These are phyloP conservation scores for Mastigias papua DNA, from an alignment of 30 jellyfish, hydroid and myxozoan genomes.

Conservation along the genomic window DNA sequence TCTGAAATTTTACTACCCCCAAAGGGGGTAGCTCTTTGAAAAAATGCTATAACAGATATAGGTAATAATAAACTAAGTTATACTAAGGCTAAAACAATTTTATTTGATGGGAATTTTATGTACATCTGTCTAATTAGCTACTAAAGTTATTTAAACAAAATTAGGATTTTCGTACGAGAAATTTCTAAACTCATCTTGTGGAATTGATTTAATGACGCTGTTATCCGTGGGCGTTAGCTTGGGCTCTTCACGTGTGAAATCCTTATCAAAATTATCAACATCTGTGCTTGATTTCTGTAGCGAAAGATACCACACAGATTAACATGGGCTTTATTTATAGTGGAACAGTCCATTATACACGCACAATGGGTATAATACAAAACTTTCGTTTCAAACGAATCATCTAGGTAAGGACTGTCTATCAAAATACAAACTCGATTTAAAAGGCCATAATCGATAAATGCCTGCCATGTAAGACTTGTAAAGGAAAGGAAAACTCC, in stretches of 20 bases:
- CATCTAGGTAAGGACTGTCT: too few relatives aligned
- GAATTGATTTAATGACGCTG: slow-evolving; percentile 74
- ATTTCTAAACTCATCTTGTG: slow-evolving; percentile 92
- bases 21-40: not conserved
- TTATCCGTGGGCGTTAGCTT: slow-evolving; percentile 92
- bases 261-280: slow-evolving; percentile 98
- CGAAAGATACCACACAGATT: not conserved
- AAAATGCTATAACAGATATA: not conserved
- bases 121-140: slow-evolving; percentile 53
- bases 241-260: slow-evolving; percentile 97
- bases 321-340: not conserved
- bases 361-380: not conserved
- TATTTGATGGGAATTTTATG: slow-evolving; percentile 26
- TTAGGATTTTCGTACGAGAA: slow-evolving; percentile 98
- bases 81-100: slow-evolving; percentile 41
- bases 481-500: too few relatives aligned
- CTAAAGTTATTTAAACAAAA: slow-evolving; percentile 73
- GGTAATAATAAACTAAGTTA: not conserved
- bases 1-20: not conserved
- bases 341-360: not conserved
- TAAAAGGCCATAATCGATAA: too few relatives aligned
- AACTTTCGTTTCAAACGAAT: not conserved
- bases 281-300: slow-evolving; percentile 98
- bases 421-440: too few relatives aligned
- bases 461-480: too few relatives aligned